Base-by-base conservation (phyloP, 2,113 vertebrate species). In the Entelurus aequoreus region DNA sequence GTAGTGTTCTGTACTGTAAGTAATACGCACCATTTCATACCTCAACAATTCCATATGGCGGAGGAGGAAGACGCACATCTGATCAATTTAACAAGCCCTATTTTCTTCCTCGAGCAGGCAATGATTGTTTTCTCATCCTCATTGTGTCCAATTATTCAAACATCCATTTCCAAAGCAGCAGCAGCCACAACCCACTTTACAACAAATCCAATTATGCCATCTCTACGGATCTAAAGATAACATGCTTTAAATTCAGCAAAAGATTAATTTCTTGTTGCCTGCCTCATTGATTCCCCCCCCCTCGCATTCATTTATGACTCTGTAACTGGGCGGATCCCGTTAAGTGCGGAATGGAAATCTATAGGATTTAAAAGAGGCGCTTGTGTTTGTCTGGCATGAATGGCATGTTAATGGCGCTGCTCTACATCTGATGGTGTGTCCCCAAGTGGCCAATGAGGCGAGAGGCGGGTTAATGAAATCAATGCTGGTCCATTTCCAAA, bases 381-480 rank as follows among this genome's bases (percentile, higher is more conserved):
- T 57, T 54, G 42, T 65, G 54, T 67, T 36, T 51, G 50, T 62
- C 52, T 16, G 8, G 57, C 56, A 52, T 72, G 58, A 77, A 54
- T 40, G 14, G 40, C 71, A 70, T 73, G 48, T 69, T 82, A 79
- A 88, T 79, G 69, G 79, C 2, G 14, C 9, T 48, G 60, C 49
- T 60, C 54, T 50, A 55, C 58, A 60, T 76, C 69, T 60, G 28
- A 48, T 73, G 48, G 54, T 62, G 74, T 78, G 75, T 82, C 62
- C 71, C 54, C 72, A 40, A 46, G 71, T 72, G 68, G 52, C 81
- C 85, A 84, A 85, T 28, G 82, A 87, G 78, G 70, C 64, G 63
- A 65, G 61, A 65, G 48, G 73, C 12, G 8, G 40, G 12, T 37
- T 65, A 61, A 76, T 80, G 56, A 80, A 84, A 75, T 63, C 55